Conservation (phyloP, 2,888 invertebrate genomes). For the Leucophenga montana region DNA sequence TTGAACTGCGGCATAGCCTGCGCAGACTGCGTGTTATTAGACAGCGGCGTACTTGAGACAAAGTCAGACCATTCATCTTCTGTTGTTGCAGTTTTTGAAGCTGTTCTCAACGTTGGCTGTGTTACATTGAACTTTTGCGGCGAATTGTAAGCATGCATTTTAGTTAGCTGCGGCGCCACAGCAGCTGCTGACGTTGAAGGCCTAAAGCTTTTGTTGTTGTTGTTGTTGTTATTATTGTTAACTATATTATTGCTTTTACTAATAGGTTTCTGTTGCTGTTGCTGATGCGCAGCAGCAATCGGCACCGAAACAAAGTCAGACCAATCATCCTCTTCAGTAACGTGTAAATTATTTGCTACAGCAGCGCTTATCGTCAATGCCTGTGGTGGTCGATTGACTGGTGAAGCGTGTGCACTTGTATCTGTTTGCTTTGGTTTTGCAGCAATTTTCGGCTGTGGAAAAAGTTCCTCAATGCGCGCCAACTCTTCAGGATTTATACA, state of each 20-base stretch:
- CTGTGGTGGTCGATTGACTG: conserved; percentile 35
- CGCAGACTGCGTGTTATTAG: conserved; percentile 14
- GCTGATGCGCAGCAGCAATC: conserved; percentile 36
- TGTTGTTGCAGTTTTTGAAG: conserved; percentile 12
- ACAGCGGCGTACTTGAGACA: conserved; percentile 74
- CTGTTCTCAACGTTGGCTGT: background rate
- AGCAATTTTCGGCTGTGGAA: conserved; percentile 59
- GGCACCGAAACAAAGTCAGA: conserved; percentile 75
- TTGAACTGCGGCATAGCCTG: conserved; percentile 63
- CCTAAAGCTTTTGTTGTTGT: conserved; percentile 35
- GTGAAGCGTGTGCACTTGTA: conserved; percentile 24
- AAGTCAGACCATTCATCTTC: conserved; percentile 77
- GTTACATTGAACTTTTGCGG: conserved; percentile 25
- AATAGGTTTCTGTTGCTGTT: conserved; percentile 34
- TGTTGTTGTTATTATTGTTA: conserved; percentile 45
- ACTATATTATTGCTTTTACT: conserved; percentile 36
- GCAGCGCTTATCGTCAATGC: conserved; percentile 65
- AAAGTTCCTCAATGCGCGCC: conserved; percentile 71
- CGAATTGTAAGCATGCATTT: conserved; percentile 36
- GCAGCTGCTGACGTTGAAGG: conserved; percentile 32
- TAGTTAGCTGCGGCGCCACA: conserved; percentile 32
- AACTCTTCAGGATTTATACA: conserved; percentile 72
- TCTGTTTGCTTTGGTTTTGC: conserved; percentile 40
- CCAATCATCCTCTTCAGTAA: conserved; percentile 75
- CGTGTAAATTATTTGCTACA: conserved; percentile 50